Percentiles rank a stretch among this genome's conserved stretches.
Conservation (phyloP, 2,113 vertebrate genomes). For the Hypocryptadius cinnamomeus region DNA sequence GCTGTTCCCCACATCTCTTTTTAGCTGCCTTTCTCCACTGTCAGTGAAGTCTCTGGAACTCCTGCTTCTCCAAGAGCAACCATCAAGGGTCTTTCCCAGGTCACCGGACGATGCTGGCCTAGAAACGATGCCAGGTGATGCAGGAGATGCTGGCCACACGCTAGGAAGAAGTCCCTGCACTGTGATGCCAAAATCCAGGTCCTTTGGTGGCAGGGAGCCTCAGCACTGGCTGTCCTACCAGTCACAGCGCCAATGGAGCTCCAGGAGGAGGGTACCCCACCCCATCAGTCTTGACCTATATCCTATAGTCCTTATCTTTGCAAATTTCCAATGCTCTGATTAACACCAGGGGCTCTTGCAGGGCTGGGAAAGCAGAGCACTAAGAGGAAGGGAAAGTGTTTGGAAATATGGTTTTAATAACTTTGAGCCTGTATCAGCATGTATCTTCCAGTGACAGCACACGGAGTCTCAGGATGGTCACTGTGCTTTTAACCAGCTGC, state of each 20-base stretch:
- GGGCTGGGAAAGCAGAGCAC: background rate
- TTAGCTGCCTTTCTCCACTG: background rate
- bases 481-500: background rate
- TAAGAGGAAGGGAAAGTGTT: background rate
- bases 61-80: background rate
- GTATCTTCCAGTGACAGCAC: background rate
- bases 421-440: background rate
- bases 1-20: background rate
- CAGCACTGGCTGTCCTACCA: background rate
- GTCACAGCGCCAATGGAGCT: fast-evolving
- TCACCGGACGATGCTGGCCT: fast-evolving
- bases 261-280: background rate
- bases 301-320: background rate
- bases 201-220: background rate
- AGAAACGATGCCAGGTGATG: background rate
- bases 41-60: background rate
- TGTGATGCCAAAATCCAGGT: fast-evolving
- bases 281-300: background rate
- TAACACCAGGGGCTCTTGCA: background rate
- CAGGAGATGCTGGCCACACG: background rate
- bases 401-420: background rate
- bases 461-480: background rate
- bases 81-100: background rate
- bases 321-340: background rate
- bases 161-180: background rate